Percentiles rank a stretch among this genome's conserved stretches.
Conservation (phyloP, 1,140 invertebrate genomes). For the Pararge aegeria region DNA sequence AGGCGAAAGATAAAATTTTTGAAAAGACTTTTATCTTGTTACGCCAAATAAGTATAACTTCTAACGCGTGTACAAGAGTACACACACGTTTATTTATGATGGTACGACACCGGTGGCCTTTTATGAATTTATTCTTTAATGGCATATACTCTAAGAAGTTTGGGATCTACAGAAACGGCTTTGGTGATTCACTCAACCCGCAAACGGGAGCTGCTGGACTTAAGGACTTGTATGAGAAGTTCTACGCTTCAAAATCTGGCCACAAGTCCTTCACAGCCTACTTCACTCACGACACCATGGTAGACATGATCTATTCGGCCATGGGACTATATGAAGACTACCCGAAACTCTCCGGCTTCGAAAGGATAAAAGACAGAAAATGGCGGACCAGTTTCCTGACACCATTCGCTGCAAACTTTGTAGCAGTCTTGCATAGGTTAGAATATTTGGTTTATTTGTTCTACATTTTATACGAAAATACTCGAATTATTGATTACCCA, state of each 20-base stretch:
- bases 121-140: too few species aligned
- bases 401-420: constrained; percentile 23
- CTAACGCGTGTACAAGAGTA: too few species aligned
- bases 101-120: too few species aligned
- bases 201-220: constrained; percentile 31
- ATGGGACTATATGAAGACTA: constrained; percentile 33
- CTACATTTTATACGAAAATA: too few species aligned
- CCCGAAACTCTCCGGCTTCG: constrained; percentile 24
- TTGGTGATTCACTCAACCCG: constrained; percentile 28
- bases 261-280: constrained; percentile 27
- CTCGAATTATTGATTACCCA: too few species aligned
- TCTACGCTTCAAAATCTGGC: constrained; percentile 13
- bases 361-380: constrained; percentile 21
- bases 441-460: not conserved
- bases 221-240: constrained; percentile 36
- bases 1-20: too few species aligned
- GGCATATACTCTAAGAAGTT: not conserved
- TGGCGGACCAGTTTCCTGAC: constrained; percentile 28
- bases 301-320: constrained; percentile 39
- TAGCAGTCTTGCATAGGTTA: constrained; percentile 17
- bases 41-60: too few species aligned
- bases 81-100: too few species aligned
- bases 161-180: constrained; percentile 27
- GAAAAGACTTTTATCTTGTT: too few species aligned
- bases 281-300: constrained; percentile 40